Percentiles rank a stretch among this genome's conserved stretches.
Conservation (phyloP, 2,797 vertebrate genomes). For the Discoglossus pictus region DNA sequence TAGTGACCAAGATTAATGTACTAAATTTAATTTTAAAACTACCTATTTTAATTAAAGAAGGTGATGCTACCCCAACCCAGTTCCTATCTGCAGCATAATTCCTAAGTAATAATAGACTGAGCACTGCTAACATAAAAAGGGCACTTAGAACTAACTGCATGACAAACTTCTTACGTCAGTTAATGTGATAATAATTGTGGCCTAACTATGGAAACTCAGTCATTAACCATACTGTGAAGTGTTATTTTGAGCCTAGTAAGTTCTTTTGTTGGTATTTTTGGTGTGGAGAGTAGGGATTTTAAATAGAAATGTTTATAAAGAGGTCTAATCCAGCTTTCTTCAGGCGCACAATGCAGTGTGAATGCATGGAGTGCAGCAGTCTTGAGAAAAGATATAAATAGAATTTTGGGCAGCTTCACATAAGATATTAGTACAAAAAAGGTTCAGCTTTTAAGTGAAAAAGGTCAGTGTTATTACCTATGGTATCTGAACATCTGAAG, state of each 20-base stretch:
- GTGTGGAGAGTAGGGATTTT: slow-evolving; percentile 54
- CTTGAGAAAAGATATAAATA: too few species aligned
- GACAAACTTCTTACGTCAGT: slow-evolving; percentile 8
- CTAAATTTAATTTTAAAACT: neutral
- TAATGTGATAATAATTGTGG: slow-evolving; percentile 31
- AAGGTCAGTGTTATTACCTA: too few species aligned
- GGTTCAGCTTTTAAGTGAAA: too few species aligned
- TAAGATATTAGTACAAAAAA: too few species aligned
- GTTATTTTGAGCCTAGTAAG: slow-evolving; percentile 55
- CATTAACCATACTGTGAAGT: slow-evolving; percentile 19
- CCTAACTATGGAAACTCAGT: neutral
- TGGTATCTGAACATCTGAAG: too few species aligned
- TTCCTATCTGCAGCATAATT: neutral
- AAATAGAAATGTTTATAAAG: slow-evolving; percentile 26
- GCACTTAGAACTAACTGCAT: slow-evolving; percentile 16
- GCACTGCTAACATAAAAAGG: slow-evolving; percentile 21
- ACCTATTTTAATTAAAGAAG: neutral
- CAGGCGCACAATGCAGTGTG: neutral
- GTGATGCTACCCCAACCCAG: neutral
- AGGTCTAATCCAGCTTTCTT: neutral
- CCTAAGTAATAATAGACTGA: slow-evolving; percentile 16
- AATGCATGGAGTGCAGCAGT: neutral
- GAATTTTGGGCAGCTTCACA: too few species aligned
- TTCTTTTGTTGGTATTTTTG: slow-evolving; percentile 71
- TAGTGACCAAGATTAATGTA: too few species aligned